phyloP scores from a whole-genome alignment of 2,113 vertebrate genomes.

The Salvator merianae region DNA sequence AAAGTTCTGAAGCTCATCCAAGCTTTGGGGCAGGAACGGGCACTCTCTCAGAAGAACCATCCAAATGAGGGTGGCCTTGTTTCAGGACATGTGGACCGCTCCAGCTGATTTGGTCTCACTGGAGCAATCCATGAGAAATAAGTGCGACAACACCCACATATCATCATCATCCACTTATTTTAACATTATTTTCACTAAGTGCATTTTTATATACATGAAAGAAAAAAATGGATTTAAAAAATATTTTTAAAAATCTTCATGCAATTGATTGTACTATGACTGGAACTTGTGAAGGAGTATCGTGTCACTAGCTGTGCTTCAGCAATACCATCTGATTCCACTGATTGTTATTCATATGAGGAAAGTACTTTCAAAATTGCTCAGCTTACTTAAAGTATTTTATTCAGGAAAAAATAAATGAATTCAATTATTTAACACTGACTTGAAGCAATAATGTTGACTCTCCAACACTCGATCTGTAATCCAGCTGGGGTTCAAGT shows the following conservation, averaged over 20 bases:
- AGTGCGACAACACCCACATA: too few relatives aligned
- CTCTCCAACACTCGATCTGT: background rate
- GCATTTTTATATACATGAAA: background rate
- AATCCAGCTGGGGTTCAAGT: background rate
- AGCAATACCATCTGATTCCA: background rate
- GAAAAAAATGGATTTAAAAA: background rate
- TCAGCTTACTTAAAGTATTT: background rate
- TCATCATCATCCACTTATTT: too few relatives aligned
- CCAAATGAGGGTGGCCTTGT: too few relatives aligned
- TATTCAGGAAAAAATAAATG: background rate
- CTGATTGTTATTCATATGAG: background rate
- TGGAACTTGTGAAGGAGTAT: too few relatives aligned
- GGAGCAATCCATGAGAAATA: too few relatives aligned
- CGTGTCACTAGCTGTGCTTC: background rate
- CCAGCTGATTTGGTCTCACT: too few relatives aligned
- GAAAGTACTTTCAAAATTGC: background rate
- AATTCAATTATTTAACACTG: background rate
- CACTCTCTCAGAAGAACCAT: too few relatives aligned
- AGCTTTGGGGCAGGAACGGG: too few relatives aligned
- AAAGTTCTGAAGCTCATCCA: too few relatives aligned
- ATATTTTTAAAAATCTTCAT: background rate
- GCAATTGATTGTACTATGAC: background rate
- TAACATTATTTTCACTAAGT: background rate
- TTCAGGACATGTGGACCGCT: too few relatives aligned
- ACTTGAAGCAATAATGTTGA: slow-evolving; percentile 2